Conservation (phyloP, 2,113 vertebrate genomes). For the Malurus elegans region DNA sequence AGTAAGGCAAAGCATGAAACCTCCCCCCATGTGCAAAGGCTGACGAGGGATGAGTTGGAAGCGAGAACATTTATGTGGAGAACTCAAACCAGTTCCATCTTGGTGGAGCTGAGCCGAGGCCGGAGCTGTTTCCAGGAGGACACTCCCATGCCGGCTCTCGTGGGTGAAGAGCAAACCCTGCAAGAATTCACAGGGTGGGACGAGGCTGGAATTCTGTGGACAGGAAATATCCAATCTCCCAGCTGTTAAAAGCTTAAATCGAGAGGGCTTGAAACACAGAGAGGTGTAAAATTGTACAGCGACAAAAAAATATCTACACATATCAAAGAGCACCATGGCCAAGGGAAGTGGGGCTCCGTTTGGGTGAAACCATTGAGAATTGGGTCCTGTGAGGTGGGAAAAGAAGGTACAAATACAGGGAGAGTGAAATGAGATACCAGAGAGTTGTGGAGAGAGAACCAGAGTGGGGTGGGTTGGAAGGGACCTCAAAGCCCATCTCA, state of each 20-base stretch:
- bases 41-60: background rate
- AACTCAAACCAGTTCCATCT: background rate
- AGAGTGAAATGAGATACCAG: background rate
- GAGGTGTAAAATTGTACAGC: background rate
- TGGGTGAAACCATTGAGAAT: background rate
- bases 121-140: background rate
- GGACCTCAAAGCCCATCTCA: accelerated
- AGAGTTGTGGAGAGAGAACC: background rate
- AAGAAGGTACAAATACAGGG: accelerated
- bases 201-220: background rate
- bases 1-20: background rate
- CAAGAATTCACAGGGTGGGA: background rate
- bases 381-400: accelerated
- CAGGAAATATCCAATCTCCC: accelerated
- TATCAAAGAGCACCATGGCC: accelerated
- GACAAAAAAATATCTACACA: background rate
- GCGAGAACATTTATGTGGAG: background rate
- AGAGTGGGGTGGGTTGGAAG: background rate
- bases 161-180: background rate
- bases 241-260: background rate
- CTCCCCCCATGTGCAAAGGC: accelerated
- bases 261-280: background rate
- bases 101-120: background rate
- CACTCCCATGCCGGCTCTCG: background rate
- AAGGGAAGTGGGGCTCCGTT: background rate